phyloP scores from a whole-genome alignment of 2,797 vertebrate species.

The Oophaga sylvatica region DNA sequence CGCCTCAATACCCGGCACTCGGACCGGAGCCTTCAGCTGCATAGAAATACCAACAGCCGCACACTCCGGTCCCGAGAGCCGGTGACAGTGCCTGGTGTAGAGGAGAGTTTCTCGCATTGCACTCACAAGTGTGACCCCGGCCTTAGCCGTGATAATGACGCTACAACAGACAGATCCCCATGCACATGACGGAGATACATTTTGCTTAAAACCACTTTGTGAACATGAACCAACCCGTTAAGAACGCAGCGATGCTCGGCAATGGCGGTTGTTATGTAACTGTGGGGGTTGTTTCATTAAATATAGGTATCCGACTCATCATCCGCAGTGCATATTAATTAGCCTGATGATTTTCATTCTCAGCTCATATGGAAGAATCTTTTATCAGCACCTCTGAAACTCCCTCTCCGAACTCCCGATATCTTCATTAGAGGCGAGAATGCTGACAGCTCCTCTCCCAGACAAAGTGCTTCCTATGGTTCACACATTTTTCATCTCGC shows the following conservation, averaged over 20 bases:
- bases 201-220: neutral
- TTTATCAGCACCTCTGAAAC: constrained; percentile 35
- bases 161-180: neutral
- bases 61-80: too few species aligned
- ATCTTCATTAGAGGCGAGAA: constrained; percentile 50
- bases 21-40: too few species aligned
- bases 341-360: constrained; percentile 18
- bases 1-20: too few species aligned
- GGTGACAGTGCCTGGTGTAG: too few species aligned
- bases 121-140: too few species aligned
- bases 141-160: too few species aligned
- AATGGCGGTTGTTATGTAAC: neutral
- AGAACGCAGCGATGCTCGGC: neutral
- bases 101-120: too few species aligned
- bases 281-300: neutral
- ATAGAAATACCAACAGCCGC: too few species aligned
- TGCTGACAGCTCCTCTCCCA: constrained; percentile 36
- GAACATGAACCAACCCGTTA: neutral
- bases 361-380: neutral
- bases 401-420: constrained; percentile 5
- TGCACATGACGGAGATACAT: neutral
- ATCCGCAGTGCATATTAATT: constrained; percentile 21
- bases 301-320: neutral
- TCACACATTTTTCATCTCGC: constrained; percentile 44
- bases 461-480: constrained; percentile 53